Evolutionary conservation across 2,113 vertebrate species (phyloP), one percentile per base, ranked within the genome.

Genomic region (Puffinus mauretanicus): DNA sequence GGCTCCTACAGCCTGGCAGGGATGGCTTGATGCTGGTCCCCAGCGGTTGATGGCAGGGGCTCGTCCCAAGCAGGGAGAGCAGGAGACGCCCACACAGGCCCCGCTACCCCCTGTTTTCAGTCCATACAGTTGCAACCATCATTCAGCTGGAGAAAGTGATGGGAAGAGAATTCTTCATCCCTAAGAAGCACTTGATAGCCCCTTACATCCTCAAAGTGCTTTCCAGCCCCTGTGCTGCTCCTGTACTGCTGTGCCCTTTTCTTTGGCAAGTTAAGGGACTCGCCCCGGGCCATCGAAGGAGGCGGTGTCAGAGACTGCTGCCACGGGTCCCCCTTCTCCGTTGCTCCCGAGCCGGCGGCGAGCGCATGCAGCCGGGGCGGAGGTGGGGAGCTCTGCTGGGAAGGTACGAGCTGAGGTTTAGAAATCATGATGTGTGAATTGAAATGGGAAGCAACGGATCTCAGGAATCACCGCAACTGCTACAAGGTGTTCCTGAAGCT

Each of bases 381-480:
- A 95, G 93, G 75, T 83, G 79, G 92, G 75, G 88, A 91, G 93
- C 80, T 90, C 42, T 22, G 66, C 86, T 12, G 94, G 86, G 91
- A 97, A 96, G 95, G 96, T 96, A 86, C 76, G 11, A 77, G 92
- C 95, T 96, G 95, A 96, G 94, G 92, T 90, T 94, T 94, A 90
- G 96, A 94, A 97, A 97, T 97, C 96, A 96, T 94, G 95, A 97
- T 87, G 96, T 97, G 97, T 83, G 97, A 97, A 97, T 94, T 94
- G 94, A 97, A 97, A 97, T 82, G 97, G 97, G 96, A 97, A 97
- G 96, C 96, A 89, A 87, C 52, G 84, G 95, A 95, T 95, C 93
- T 93, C 19, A 8, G 72, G 95, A 95, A 96, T 93, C 93, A 87
- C 97, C 93, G 25, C 94, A 94, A 95, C 93, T 82, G 94, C 96